Evolutionary conservation across 2,113 vertebrate genomes (phyloP).

Genomic region (Hemiscyllium ocellatum): DNA sequence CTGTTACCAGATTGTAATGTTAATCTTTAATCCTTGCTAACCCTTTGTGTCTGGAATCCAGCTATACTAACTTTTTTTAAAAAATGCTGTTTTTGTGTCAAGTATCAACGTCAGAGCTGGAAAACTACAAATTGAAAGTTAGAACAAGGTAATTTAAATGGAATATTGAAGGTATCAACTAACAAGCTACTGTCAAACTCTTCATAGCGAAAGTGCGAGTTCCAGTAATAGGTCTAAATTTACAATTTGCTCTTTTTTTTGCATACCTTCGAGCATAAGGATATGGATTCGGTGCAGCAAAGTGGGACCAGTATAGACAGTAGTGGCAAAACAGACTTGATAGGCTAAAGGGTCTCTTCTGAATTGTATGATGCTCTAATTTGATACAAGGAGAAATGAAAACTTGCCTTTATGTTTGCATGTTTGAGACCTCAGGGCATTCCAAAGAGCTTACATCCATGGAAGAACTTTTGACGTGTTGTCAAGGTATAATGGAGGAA

Average conservation of each 20-base stretch:
- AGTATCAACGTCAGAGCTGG: not conserved
- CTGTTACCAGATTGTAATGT: not conserved
- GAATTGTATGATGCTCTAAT: too few species aligned
- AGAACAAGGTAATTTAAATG: not conserved
- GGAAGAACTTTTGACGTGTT: not conserved
- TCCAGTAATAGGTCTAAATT: not conserved
- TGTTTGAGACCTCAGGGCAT: not conserved
- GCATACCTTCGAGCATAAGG: not conserved
- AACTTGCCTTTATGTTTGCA: not conserved
- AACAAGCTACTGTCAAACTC: not conserved
- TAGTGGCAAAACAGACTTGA: too few species aligned
- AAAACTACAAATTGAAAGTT: not conserved
- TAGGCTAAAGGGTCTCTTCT: too few species aligned
- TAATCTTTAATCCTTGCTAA: not conserved
- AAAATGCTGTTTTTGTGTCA: not conserved
- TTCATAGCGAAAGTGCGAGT: not conserved
- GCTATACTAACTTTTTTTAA: not conserved
- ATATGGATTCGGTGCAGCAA: too few species aligned
- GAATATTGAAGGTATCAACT: not conserved
- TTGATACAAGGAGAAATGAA: not conserved
- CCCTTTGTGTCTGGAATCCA: not conserved
- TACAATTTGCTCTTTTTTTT: not conserved
- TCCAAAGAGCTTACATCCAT: not conserved
- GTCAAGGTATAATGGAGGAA: not conserved
- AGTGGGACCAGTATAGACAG: too few species aligned